Evolutionary conservation across 1,140 invertebrate species (phyloP), one percentile per base, ranked within the genome.

Genomic region (Drosophila prosaltans): DNA sequence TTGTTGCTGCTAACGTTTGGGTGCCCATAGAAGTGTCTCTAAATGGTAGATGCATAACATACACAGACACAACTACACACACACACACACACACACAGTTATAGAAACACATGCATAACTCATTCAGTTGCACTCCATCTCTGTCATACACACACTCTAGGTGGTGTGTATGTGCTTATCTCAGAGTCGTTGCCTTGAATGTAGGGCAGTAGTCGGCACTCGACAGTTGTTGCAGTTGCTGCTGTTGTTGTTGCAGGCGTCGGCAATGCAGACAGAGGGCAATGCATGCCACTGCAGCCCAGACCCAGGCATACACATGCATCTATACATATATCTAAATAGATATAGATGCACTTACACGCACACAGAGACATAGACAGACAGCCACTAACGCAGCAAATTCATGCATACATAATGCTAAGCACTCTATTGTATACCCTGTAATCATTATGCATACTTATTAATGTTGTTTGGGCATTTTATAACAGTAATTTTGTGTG

Each of bases 181-280:
- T 88, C 80, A 74, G 83, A 82, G 83, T 86, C 83, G 83, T 86
- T 86, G 83, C 83, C 83, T 86, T 86, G 83, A 86, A 86, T 86
- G 83, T 86, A 86, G 83, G 83, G 83, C 83, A 86, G 83, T 86
- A 88, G 83, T 85, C 84, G 82, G 83, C 82, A 88, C 83, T 86
- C 83, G 76, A 86, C 76, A 69, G 63, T 70, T 66, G 81, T 78
- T 83, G 81, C 60, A 69, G 78, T 70, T 67, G 75, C 54, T 65
- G 76, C 30, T 48, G 66, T 60, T 67, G 71, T 64, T 67, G 73
- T 66, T 75, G 64, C 68, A 57, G 51, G 64, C 51, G 39, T 58
- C 64, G 45, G 51, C 63, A 65, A 55, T 55, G 63, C 63, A 64
- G 71, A 69, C 71, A 68, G 59, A 69, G 65, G 58, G 72, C 60